Evolutionary conservation across 2,113 vertebrate species (phyloP).

Genomic region (Nothoprocta perdicaria): DNA sequence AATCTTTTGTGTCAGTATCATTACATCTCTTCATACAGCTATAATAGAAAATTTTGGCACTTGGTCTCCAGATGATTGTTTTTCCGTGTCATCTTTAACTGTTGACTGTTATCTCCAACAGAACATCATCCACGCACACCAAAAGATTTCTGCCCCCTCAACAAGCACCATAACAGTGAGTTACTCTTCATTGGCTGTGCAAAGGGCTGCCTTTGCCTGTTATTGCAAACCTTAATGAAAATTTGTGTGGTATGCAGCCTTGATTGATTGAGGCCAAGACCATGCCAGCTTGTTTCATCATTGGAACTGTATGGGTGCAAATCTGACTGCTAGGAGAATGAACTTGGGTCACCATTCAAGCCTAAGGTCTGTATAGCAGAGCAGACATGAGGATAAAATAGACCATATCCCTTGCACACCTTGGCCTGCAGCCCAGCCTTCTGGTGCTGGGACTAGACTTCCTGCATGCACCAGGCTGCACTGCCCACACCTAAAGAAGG

Average conservation of each 20-base stretch:
- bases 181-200: not conserved
- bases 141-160: not conserved
- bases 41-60: not conserved
- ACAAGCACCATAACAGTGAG: not conserved
- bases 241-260: not conserved
- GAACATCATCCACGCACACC: not conserved
- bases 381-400: not conserved
- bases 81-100: not conserved
- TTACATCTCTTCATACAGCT: not conserved
- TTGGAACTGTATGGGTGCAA: not conserved
- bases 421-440: not conserved
- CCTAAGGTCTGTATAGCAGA: not conserved
- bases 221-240: not conserved
- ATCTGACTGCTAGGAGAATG: constrained; percentile 26
- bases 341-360: constrained; percentile 11
- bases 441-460: not conserved
- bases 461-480: fast-evolving
- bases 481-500: not conserved
- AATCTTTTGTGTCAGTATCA: not conserved
- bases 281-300: constrained; percentile 40
- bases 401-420: not conserved
- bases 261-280: constrained; percentile 40
- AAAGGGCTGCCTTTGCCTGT: not conserved
- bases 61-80: not conserved
- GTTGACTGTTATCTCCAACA: not conserved